Percentiles rank a stretch among this genome's conserved stretches.
phyloP scores from a whole-genome alignment of 2,113 vertebrate genomes.

The Lampris megalopsis region DNA sequence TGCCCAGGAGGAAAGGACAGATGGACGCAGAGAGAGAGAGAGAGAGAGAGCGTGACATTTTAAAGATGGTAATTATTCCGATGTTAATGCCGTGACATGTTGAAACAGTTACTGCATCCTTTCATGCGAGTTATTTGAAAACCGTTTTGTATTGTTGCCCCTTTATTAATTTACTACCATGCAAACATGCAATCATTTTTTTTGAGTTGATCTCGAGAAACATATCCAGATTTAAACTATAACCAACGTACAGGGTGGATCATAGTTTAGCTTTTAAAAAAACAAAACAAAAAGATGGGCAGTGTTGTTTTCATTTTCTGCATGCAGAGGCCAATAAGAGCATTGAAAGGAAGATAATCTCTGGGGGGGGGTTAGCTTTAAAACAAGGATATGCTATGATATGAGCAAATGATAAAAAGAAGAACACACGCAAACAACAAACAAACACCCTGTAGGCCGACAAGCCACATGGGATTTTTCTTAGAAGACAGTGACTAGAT shows the following conservation, averaged over 20 bases:
- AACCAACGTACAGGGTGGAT: background rate
- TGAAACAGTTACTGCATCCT: constrained; percentile 49
- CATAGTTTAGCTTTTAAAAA: constrained; percentile 2
- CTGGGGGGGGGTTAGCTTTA: constrained; percentile 17
- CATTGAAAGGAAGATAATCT: constrained; percentile 12
- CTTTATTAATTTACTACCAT: constrained; percentile 47
- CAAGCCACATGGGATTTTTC: no score
- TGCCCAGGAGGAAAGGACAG: constrained; percentile 65
- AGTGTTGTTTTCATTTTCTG: constrained; percentile 2
- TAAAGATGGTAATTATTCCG: constrained; percentile 67
- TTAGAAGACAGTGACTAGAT: no score
- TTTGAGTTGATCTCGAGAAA: constrained; percentile 8
- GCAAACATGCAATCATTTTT: constrained; percentile 32
- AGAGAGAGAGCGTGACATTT: constrained; percentile 70
- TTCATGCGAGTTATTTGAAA: constrained; percentile 47
- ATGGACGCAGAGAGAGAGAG: constrained; percentile 75
- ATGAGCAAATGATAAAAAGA: constrained; percentile 5
- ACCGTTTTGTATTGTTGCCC: background rate
- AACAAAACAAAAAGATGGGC: no score
- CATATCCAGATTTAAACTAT: no score
- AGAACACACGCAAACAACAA: constrained; percentile 8
- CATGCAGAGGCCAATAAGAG: background rate
- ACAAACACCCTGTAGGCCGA: constrained; percentile 1
- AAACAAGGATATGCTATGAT: constrained; percentile 10
- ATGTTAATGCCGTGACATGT: constrained; percentile 61